These are phyloP conservation scores for Neuroscelio doddi DNA, from an alignment of 2,888 invertebrate species.

Conservation along the genomic window DNA sequence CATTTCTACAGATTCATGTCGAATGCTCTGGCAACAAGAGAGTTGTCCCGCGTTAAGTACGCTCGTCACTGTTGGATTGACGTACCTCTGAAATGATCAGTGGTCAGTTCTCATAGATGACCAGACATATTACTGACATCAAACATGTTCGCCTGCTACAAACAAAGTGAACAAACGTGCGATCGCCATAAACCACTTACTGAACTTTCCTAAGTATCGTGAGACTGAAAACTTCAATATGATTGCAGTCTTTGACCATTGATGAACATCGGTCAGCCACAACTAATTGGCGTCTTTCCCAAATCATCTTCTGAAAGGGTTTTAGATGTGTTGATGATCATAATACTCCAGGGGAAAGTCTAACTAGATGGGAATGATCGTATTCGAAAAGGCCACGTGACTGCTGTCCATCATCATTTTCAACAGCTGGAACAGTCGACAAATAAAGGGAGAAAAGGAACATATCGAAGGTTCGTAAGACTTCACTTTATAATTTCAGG, in stretches of 20 bases:
- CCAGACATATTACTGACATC: conserved; percentile 37
- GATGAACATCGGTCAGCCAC: conserved; percentile 35
- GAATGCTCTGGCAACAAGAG: conserved; percentile 34
- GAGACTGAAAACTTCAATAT: conserved; percentile 30
- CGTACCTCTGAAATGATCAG: conserved; percentile 61
- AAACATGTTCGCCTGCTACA: conserved; percentile 52
- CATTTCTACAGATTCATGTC: conserved; percentile 19
- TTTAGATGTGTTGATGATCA: conserved; percentile 18
- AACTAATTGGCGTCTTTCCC: conserved; percentile 42
- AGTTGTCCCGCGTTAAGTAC: conserved; percentile 38
- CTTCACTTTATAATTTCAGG: no score
- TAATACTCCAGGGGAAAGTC: conserved; percentile 30
- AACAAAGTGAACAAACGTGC: conserved; percentile 50
- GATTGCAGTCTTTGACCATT: conserved; percentile 23
- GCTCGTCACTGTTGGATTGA: conserved; percentile 41
- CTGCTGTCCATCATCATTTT: conserved; percentile 39
- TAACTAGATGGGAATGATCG: conserved; percentile 1
- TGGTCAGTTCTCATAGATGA: conserved; percentile 58
- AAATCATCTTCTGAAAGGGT: conserved; percentile 40
- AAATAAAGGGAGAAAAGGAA: background rate
- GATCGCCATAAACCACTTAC: conserved; percentile 62
- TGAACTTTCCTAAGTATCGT: conserved; percentile 64
- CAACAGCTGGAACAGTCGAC: conserved; percentile 17
- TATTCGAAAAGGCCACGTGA: conserved; percentile 28
- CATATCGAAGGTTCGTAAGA: no score